Evolutionary conservation across 2,113 vertebrate genomes (phyloP).

Genomic region (Lycaon pictus): DNA sequence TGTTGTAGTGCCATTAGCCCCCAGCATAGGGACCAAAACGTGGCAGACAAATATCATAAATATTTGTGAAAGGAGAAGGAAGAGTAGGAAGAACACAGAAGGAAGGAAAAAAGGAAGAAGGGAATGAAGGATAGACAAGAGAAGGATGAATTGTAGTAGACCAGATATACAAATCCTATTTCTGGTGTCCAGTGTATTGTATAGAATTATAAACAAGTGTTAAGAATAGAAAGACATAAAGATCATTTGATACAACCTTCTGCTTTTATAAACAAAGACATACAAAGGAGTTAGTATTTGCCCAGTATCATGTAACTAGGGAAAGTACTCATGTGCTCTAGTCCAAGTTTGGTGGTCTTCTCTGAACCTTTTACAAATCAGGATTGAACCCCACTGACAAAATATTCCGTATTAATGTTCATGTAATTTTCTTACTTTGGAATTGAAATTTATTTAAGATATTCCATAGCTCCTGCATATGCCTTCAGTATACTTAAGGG

Average conservation of each 20-base stretch:
- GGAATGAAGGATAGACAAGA: background rate
- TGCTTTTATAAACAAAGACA: background rate
- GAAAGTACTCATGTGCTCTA: background rate
- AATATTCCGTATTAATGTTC: background rate
- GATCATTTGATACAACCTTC: background rate
- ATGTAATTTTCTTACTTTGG: background rate
- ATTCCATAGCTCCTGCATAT: background rate
- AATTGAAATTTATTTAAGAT: background rate
- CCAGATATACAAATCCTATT: background rate
- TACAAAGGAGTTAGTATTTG: background rate
- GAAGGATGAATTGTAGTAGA: background rate
- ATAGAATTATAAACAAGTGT: background rate
- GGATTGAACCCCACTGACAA: background rate
- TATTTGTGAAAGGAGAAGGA: background rate
- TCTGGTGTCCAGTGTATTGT: background rate
- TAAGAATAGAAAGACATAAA: background rate
- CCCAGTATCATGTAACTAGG: background rate
- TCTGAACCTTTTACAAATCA: slow-evolving; percentile 10
- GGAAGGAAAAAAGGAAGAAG: background rate
- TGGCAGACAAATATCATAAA: background rate
- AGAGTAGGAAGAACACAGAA: background rate
- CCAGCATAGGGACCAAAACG: background rate
- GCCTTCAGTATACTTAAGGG: background rate
- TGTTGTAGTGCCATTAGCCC: background rate
- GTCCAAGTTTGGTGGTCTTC: background rate